Evolutionary conservation across 2,113 vertebrate species (phyloP).

Genomic region (Oenanthe oenanthe): DNA sequence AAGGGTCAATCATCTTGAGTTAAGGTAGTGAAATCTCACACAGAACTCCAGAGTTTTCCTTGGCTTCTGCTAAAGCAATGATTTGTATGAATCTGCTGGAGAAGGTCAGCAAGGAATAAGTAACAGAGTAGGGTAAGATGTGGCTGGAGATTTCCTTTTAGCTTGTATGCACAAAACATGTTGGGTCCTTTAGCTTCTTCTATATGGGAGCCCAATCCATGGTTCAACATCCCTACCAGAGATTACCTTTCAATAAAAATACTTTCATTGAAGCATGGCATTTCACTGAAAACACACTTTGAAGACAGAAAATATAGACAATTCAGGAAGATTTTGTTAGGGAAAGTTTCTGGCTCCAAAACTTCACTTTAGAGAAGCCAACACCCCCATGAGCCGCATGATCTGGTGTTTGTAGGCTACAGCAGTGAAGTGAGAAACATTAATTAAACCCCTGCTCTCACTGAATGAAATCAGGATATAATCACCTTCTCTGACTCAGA

Average conservation of each 20-base stretch:
- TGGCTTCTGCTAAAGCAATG: not conserved
- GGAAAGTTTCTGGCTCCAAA: not conserved
- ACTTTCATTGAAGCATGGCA: not conserved
- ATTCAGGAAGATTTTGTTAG: not conserved
- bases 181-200: not conserved
- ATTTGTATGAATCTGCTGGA: not conserved
- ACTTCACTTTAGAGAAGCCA: not conserved
- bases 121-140: not conserved
- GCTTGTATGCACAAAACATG: not conserved
- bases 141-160: not conserved
- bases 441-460: not conserved
- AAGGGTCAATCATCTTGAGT: not conserved
- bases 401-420: not conserved
- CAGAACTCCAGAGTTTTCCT: not conserved
- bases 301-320: not conserved
- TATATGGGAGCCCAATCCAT: fast-evolving
- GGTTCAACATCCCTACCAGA: not conserved
- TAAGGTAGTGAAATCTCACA: not conserved
- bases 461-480: not conserved
- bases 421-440: not conserved
- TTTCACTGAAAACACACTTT: not conserved
- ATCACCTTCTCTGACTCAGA: not conserved
- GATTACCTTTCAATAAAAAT: not conserved
- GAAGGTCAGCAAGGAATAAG: not conserved
- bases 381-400: fast-evolving